Evolutionary conservation across 2,113 vertebrate genomes (phyloP).

Genomic region (Brachirus orientalis): DNA sequence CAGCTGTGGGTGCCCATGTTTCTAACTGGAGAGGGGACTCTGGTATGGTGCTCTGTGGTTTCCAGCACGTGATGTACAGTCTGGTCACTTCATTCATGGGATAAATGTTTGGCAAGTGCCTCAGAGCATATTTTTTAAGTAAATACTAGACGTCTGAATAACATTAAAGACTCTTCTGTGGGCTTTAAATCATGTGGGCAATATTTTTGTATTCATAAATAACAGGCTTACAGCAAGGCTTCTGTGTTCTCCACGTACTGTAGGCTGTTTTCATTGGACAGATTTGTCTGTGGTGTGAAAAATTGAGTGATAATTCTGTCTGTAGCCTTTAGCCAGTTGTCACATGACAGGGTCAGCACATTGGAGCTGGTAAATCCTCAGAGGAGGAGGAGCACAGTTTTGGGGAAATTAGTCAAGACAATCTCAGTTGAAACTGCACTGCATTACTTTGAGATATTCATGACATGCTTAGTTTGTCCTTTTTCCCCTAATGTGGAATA

Average conservation of each 20-base stretch:
- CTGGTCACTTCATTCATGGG: constrained; percentile 64
- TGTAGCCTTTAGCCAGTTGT: constrained; percentile 6
- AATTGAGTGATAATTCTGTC: constrained; percentile 19
- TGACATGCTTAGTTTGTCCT: constrained; percentile 10
- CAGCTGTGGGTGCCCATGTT: constrained; percentile 66
- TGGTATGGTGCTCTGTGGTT: constrained; percentile 60
- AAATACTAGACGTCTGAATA: constrained; percentile 64
- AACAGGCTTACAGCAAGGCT: constrained; percentile 43
- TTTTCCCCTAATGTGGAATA: background rate
- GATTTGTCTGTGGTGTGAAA: constrained; percentile 17
- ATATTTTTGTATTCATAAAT: constrained; percentile 57
- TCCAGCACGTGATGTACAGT: constrained; percentile 65
- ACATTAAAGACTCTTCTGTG: constrained; percentile 53
- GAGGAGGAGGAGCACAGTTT: constrained; percentile 43
- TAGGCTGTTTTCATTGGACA: constrained; percentile 57
- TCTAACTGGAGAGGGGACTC: constrained; percentile 31
- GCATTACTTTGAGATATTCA: background rate
- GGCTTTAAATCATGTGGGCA: constrained; percentile 50
- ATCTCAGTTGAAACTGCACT: constrained; percentile 9
- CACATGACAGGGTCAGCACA: constrained; percentile 14
- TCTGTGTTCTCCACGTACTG: constrained; percentile 44
- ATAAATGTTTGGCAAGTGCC: constrained; percentile 60
- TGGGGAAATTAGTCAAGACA: constrained; percentile 35
- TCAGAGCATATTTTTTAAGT: constrained; percentile 48
- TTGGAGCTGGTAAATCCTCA: constrained; percentile 24